phyloP scores from a whole-genome alignment of 2,888 invertebrate species.

The Xestoiulus laeticollis region DNA sequence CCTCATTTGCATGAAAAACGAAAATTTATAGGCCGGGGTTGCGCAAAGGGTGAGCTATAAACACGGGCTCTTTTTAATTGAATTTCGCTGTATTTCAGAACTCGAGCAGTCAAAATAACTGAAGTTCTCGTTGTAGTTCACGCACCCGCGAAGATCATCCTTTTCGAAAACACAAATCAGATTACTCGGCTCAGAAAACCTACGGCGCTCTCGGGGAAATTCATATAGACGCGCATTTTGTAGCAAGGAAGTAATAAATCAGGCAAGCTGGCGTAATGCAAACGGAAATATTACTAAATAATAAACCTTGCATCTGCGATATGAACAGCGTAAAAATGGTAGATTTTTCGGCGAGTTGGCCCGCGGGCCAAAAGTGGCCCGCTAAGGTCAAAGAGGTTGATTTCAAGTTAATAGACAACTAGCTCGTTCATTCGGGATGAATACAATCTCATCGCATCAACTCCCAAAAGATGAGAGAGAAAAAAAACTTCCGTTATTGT shows the following conservation, averaged over 20 bases:
- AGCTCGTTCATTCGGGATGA: too few species aligned
- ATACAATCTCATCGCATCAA: too few species aligned
- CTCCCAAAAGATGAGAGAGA: too few species aligned
- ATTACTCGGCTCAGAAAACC: conserved; percentile 13
- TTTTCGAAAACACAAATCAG: conserved; percentile 30
- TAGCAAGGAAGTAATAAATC: neutral
- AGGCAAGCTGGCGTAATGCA: neutral
- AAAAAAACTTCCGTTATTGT: neutral
- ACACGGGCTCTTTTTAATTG: neutral
- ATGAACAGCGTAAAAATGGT: neutral
- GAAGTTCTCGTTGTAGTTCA: neutral
- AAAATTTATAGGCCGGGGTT: neutral
- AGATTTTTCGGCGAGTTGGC: too few species aligned
- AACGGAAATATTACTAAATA: neutral
- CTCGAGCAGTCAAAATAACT: neutral
- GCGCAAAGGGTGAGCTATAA: conserved; percentile 18
- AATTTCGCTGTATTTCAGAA: neutral
- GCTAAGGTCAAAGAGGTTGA: too few species aligned
- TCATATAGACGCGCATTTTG: neutral
- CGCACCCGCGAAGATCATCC: neutral
- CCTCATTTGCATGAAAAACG: neutral
- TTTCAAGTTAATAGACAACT: too few species aligned
- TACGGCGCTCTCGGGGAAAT: neutral
- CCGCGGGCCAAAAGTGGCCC: too few species aligned
- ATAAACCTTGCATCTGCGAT: neutral